phyloP scores from a whole-genome alignment of 2,888 invertebrate genomes.

The Drosophila gaucha region DNA sequence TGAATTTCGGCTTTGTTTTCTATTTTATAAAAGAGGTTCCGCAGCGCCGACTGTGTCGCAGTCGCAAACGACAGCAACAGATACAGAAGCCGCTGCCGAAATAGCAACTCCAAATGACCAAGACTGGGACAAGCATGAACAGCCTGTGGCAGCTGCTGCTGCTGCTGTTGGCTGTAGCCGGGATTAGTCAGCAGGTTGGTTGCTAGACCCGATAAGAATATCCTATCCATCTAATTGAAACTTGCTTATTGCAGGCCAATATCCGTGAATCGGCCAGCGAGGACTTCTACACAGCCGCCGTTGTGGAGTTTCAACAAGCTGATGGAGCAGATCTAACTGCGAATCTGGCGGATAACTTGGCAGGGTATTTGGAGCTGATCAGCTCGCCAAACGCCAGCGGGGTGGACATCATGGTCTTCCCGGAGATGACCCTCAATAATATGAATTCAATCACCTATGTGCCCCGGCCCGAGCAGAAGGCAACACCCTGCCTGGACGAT shows the following conservation, averaged over 20 bases:
- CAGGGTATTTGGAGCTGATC: slow-evolving; percentile 74
- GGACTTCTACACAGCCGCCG: slow-evolving; percentile 87
- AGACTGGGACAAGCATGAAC: background rate
- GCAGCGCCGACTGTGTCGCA: slow-evolving; percentile 18
- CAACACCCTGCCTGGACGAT: slow-evolving; percentile 78
- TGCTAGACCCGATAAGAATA: background rate
- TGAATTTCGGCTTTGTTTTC: background rate
- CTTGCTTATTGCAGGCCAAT: slow-evolving; percentile 61
- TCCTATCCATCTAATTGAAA: slow-evolving; percentile 1
- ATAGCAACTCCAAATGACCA: slow-evolving; percentile 3
- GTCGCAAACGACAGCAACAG: slow-evolving; percentile 13
- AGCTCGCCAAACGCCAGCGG: slow-evolving; percentile 80
- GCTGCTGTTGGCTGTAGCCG: slow-evolving; percentile 14
- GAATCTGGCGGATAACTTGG: slow-evolving; percentile 67
- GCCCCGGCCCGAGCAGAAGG: slow-evolving; percentile 55
- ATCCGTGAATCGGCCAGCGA: slow-evolving; percentile 56
- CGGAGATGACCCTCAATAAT: slow-evolving; percentile 87
- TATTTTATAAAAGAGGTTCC: slow-evolving; percentile 30
- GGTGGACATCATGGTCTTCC: slow-evolving; percentile 92
- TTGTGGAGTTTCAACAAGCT: slow-evolving; percentile 86
- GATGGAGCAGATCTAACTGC: slow-evolving; percentile 13
- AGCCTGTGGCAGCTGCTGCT: slow-evolving; percentile 1
- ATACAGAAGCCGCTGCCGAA: background rate
- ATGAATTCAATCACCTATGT: slow-evolving; percentile 76
- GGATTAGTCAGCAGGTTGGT: slow-evolving; percentile 56